These are phyloP conservation scores for Leucania comma DNA, from an alignment of 2,888 invertebrate genomes.

Conservation along the genomic window DNA sequence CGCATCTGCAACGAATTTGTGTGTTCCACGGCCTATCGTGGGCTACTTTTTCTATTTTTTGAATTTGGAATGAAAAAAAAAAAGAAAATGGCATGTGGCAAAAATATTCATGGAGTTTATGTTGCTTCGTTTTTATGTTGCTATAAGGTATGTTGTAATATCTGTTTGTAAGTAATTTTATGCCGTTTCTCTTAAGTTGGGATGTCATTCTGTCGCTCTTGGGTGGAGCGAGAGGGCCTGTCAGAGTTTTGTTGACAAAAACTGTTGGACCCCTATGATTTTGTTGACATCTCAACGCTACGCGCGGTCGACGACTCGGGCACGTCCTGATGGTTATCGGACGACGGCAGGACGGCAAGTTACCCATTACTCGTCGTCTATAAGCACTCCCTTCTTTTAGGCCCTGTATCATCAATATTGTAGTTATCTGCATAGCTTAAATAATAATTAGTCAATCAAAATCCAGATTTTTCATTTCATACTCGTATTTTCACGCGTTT, in stretches of 20 bases:
- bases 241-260: too few relatives aligned
- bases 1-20: constrained; percentile 74
- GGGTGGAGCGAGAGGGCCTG: too few relatives aligned
- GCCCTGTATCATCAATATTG: background rate
- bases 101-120: constrained; percentile 66
- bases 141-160: constrained; percentile 20
- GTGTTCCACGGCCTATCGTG: constrained; percentile 64
- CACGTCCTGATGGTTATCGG: too few relatives aligned
- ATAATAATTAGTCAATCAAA: background rate
- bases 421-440: background rate
- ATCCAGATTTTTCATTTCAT: constrained; percentile 6
- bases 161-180: constrained; percentile 22
- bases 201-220: too few relatives aligned
- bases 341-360: too few relatives aligned
- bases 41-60: constrained; percentile 51
- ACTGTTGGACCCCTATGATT: too few relatives aligned
- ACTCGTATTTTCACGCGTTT: constrained; percentile 3
- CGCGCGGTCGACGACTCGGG: too few relatives aligned
- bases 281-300: too few relatives aligned
- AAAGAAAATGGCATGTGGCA: constrained; percentile 35
- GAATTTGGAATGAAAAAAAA: constrained; percentile 44
- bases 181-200: background rate
- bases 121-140: constrained; percentile 16
- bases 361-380: background rate
- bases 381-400: too few relatives aligned